These are phyloP conservation scores for Bradysia coprophila DNA, from an alignment of 1,140 invertebrate species.

Conservation along the genomic window DNA sequence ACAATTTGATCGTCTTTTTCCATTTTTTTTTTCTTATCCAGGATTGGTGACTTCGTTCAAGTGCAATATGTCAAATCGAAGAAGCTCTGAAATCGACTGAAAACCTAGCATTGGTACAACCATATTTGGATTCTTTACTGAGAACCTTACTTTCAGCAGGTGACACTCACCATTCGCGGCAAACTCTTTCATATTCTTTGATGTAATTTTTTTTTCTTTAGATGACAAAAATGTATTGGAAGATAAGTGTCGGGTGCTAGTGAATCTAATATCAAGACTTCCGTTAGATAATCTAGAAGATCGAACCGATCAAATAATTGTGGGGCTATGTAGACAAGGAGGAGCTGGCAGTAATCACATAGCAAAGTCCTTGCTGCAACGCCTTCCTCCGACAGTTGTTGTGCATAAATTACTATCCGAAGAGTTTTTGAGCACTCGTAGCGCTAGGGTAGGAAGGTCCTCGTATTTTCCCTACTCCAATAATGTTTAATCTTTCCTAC, in stretches of 20 bases:
- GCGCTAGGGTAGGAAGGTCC: constrained; percentile 29
- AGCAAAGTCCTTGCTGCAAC: constrained; percentile 43
- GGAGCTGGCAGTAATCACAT: constrained; percentile 32
- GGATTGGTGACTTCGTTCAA: constrained; percentile 34
- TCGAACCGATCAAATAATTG: constrained; percentile 28
- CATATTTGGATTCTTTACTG: constrained; percentile 40
- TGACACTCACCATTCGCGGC: too few species aligned
- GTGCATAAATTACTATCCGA: constrained; percentile 38
- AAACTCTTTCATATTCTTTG: too few species aligned
- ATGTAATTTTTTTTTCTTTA: too few species aligned
- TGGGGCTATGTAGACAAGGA: constrained; percentile 36
- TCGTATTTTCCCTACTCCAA: not conserved
- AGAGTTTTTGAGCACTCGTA: constrained; percentile 42
- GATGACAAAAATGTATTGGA: constrained; percentile 20
- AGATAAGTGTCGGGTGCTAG: constrained; percentile 16
- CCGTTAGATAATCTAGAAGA: constrained; percentile 23
- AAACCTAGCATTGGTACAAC: constrained; percentile 30
- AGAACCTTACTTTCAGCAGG: constrained; percentile 29
- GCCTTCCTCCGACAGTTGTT: constrained; percentile 37
- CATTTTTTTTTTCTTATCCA: constrained; percentile 19
- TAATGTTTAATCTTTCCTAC: not conserved
- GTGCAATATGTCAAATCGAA: constrained; percentile 33
- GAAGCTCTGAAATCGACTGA: constrained; percentile 28
- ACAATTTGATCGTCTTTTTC: too few species aligned
- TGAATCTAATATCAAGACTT: constrained; percentile 19